Conservation (phyloP, 2,797 vertebrate species). For the Allobates femoralis region DNA sequence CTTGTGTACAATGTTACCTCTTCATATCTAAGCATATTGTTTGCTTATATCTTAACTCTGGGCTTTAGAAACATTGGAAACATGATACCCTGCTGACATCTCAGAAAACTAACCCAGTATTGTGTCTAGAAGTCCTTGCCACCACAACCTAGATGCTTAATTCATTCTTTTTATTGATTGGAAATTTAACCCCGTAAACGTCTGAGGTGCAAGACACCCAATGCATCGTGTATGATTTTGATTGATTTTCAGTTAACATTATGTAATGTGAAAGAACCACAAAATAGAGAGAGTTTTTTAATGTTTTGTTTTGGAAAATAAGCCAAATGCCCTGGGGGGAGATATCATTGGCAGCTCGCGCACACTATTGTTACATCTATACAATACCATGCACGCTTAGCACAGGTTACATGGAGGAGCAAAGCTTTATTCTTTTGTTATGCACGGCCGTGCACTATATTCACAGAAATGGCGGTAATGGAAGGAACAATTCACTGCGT, state of each 20-base stretch:
- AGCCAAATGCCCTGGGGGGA: slow-evolving; percentile 37
- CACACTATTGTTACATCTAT: slow-evolving; percentile 38
- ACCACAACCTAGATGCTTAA: slow-evolving; percentile 36
- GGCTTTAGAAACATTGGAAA: not conserved
- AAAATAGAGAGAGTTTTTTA: slow-evolving; percentile 44
- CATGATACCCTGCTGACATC: not conserved
- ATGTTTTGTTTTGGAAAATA: slow-evolving; percentile 50
- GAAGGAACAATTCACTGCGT: slow-evolving; percentile 42
- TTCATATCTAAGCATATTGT: not conserved
- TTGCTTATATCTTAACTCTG: not conserved
- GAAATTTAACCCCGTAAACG: slow-evolving; percentile 33
- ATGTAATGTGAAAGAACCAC: slow-evolving; percentile 48
- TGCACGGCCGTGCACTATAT: not conserved
- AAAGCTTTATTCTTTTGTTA: slow-evolving; percentile 50
- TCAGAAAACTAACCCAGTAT: not conserved
- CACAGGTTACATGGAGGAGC: slow-evolving; percentile 39
- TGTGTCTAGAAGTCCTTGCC: slow-evolving; percentile 5
- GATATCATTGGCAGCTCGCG: slow-evolving; percentile 33
- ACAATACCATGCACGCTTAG: slow-evolving; percentile 35
- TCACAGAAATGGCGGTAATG: slow-evolving; percentile 33
- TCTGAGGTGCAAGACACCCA: slow-evolving; percentile 23
- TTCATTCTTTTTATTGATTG: slow-evolving; percentile 44
- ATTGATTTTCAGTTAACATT: slow-evolving; percentile 60
- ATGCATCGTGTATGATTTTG: slow-evolving; percentile 48
- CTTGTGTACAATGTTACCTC: not conserved